Conservation (phyloP, 2,888 invertebrate species). For the Xestobium rufovillosum region DNA sequence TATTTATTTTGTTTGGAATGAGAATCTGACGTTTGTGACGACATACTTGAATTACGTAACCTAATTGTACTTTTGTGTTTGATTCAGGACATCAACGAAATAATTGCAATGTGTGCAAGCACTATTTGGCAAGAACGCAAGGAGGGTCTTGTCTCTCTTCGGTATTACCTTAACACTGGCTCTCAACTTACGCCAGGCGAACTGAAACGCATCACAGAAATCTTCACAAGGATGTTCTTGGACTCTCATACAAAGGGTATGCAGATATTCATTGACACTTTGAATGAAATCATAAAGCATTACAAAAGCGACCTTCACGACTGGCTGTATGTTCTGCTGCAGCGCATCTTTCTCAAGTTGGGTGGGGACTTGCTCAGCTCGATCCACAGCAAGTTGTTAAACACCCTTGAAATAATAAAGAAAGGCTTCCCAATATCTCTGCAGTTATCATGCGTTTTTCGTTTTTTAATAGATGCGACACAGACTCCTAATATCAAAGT, state of each 20-base stretch:
- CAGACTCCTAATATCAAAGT: constrained; percentile 85
- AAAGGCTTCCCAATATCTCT: constrained; percentile 60
- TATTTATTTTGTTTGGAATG: too few species aligned
- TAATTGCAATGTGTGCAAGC: constrained; percentile 79
- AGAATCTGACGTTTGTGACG: too few species aligned
- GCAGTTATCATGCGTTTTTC: constrained; percentile 60
- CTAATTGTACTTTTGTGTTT: constrained; percentile 24
- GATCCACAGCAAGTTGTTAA: constrained; percentile 83
- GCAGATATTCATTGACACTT: constrained; percentile 85
- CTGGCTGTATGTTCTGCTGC: constrained; percentile 86
- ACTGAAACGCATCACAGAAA: constrained; percentile 79
- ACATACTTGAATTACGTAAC: constrained; percentile 5
- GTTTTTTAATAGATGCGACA: constrained; percentile 84
- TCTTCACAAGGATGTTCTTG: constrained; percentile 94
- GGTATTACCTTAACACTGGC: constrained; percentile 65
- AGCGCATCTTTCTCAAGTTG: constrained; percentile 72
- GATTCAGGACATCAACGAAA: constrained; percentile 73
- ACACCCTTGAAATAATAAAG: constrained; percentile 70
- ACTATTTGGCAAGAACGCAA: constrained; percentile 93
- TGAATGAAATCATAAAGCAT: constrained; percentile 79
- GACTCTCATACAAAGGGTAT: constrained; percentile 94
- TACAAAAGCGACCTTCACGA: constrained; percentile 84
- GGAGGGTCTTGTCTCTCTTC: constrained; percentile 74
- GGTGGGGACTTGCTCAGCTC: constrained; percentile 81
- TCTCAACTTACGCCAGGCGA: constrained; percentile 60